These are phyloP conservation scores for Heteromyza rotundicornis DNA, from an alignment of 2,888 invertebrate species.

Conservation along the genomic window DNA sequence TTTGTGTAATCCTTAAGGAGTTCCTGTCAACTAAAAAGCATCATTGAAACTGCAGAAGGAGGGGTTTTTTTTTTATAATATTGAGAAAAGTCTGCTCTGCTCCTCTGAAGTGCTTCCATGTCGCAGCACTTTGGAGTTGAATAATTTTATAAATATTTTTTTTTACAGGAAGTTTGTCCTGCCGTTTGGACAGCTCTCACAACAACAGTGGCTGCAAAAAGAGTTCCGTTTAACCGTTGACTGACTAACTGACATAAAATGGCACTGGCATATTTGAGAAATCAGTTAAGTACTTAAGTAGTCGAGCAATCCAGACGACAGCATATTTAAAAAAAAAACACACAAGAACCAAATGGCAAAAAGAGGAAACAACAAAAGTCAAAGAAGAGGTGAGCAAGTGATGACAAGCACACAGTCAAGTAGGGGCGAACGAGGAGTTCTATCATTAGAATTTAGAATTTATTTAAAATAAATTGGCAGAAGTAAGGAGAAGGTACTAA, in stretches of 20 bases:
- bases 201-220: too few relatives aligned
- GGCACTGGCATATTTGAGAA: conserved; percentile 47
- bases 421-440: too few relatives aligned
- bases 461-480: neutral
- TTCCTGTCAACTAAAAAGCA: neutral
- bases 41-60: too few relatives aligned
- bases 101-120: conserved; percentile 22
- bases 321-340: conserved; percentile 23
- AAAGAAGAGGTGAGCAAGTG: conserved; percentile 14
- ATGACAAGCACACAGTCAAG: neutral
- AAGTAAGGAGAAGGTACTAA: too few relatives aligned
- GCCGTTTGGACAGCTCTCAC: neutral
- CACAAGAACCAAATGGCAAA: too few relatives aligned
- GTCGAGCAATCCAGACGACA: conserved; percentile 27
- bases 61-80: too few relatives aligned
- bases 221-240: conserved; percentile 31
- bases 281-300: conserved; percentile 44
- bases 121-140: too few relatives aligned
- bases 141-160: too few relatives aligned
- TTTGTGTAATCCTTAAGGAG: neutral
- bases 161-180: neutral
- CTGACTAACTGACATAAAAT: conserved; percentile 47
- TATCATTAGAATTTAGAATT: too few relatives aligned
- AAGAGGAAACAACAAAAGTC: conserved; percentile 22
- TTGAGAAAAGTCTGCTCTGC: too few relatives aligned